Conservation (phyloP, 1,140 invertebrate genomes). For the Rhizoglyphus robini region DNA sequence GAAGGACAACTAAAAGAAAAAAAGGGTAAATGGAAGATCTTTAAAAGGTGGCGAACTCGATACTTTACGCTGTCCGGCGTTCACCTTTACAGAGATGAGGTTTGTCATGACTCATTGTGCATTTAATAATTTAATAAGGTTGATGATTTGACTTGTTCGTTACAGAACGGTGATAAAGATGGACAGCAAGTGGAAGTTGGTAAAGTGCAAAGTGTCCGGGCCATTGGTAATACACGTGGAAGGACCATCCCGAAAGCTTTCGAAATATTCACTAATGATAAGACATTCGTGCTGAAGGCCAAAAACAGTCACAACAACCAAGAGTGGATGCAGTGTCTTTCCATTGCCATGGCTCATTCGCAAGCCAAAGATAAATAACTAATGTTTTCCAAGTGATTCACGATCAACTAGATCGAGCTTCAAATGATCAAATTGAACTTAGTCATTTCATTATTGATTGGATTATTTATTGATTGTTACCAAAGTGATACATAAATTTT, state of each 20-base stretch:
- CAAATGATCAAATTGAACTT: too few relatives aligned
- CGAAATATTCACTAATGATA: constrained; percentile 86
- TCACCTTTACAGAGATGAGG: constrained; percentile 70
- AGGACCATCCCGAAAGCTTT: constrained; percentile 85
- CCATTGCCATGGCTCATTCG: constrained; percentile 70
- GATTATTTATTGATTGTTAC: background rate
- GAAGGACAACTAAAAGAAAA: constrained; percentile 82
- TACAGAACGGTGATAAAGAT: constrained; percentile 33
- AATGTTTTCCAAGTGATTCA: background rate
- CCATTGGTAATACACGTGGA: constrained; percentile 48
- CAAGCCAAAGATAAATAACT: constrained; percentile 43
- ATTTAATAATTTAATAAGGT: constrained; percentile 7
- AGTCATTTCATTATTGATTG: background rate
- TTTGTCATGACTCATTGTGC: constrained; percentile 31
- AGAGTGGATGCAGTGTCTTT: constrained; percentile 81
- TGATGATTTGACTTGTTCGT: background rate
- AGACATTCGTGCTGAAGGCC: constrained; percentile 77
- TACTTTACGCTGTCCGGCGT: constrained; percentile 85
- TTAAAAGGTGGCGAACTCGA: constrained; percentile 73
- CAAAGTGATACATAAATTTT: too few relatives aligned
- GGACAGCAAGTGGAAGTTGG: constrained; percentile 51
- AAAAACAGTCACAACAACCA: constrained; percentile 86
- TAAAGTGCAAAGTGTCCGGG: constrained; percentile 80
- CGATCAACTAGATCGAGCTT: background rate
- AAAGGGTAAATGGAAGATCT: constrained; percentile 78